Conservation (phyloP, 2,797 vertebrate species). For the Dryobates pubescens region DNA sequence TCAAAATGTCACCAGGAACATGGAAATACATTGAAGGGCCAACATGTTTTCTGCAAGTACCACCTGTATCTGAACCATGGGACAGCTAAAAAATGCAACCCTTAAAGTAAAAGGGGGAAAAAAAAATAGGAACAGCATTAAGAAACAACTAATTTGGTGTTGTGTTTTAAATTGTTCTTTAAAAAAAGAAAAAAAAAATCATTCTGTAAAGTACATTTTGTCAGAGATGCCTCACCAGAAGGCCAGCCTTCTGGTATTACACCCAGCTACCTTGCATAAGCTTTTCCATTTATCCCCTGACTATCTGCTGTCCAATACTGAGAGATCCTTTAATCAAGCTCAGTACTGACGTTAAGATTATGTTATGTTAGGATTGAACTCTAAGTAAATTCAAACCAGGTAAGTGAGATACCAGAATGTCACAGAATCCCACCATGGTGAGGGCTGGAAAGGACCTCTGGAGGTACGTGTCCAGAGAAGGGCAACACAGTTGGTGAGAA, state of each 20-base stretch:
- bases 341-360: not conserved
- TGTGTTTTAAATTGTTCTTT: not conserved
- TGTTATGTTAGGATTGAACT: not conserved
- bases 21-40: not conserved
- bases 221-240: not conserved
- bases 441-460: too few relatives aligned
- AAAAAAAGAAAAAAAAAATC: too few relatives aligned
- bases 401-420: not conserved
- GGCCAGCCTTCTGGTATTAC: not conserved
- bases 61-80: not conserved
- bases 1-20: not conserved
- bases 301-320: not conserved
- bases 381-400: not conserved
- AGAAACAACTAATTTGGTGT: not conserved
- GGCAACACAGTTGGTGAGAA: too few relatives aligned
- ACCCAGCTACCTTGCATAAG: not conserved
- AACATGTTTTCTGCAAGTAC: not conserved
- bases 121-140: not conserved
- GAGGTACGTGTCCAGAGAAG: too few relatives aligned
- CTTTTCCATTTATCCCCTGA: conserved; percentile 2
- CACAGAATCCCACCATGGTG: too few relatives aligned
- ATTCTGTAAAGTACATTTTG: not conserved
- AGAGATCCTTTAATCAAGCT: not conserved
- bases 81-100: not conserved
- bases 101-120: not conserved